These are phyloP conservation scores for Seriola quinqueradiata DNA, from an alignment of 2,113 vertebrate species.

Conservation along the genomic window DNA sequence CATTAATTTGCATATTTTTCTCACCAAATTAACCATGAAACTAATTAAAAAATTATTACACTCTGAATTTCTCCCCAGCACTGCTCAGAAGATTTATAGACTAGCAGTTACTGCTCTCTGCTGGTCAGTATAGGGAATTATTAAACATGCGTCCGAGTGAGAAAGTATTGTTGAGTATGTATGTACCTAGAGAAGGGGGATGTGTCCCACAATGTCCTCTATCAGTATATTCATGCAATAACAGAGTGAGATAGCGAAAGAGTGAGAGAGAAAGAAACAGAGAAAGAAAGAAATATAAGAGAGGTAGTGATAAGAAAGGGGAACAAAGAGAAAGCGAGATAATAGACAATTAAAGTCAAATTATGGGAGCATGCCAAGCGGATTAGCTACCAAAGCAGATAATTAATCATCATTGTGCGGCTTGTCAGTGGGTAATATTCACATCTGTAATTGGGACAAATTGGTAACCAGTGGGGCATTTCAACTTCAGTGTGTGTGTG, in stretches of 20 bases:
- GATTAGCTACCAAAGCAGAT: constrained; percentile 55
- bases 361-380: constrained; percentile 43
- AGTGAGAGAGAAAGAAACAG: neutral
- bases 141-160: neutral
- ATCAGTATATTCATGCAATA: neutral
- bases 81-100: neutral
- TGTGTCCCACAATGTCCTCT: neutral
- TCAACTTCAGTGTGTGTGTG: constrained; percentile 13
- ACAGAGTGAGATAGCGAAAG: neutral
- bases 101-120: constrained; percentile 65
- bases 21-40: neutral
- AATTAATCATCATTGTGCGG: constrained; percentile 56
- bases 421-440: constrained; percentile 59
- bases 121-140: constrained; percentile 46
- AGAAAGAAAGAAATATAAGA: neutral
- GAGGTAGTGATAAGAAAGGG: neutral
- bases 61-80: neutral
- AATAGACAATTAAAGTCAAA: constrained; percentile 60
- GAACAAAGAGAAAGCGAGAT: constrained; percentile 38
- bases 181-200: fast-evolving
- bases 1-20: neutral
- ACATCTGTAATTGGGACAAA: constrained; percentile 62
- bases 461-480: constrained; percentile 48
- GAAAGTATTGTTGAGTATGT: neutral
- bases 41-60: neutral